These are phyloP conservation scores for Oxyruncus cristatus DNA, from an alignment of 2,113 vertebrate genomes.

Conservation along the genomic window DNA sequence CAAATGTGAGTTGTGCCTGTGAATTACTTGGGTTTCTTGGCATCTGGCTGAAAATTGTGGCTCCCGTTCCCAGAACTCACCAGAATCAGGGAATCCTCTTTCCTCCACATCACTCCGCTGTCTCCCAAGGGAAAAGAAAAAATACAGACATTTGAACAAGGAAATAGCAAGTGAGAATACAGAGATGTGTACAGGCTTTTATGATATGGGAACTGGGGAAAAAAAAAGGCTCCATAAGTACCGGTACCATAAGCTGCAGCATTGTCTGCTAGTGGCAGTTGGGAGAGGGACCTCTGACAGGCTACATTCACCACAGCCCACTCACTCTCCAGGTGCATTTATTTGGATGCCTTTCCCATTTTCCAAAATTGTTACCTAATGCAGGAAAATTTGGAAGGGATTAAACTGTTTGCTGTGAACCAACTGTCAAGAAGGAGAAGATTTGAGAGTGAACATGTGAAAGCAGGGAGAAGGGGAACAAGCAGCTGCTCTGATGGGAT, in stretches of 20 bases:
- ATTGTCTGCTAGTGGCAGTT: not conserved
- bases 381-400: not conserved
- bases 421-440: not conserved
- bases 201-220: not conserved
- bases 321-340: not conserved
- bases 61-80: not conserved
- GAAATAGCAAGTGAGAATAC: not conserved
- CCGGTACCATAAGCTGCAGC: not conserved
- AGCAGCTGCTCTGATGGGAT: conserved; percentile 1
- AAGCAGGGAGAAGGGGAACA: not conserved
- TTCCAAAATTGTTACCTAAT: not conserved
- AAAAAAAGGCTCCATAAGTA: not conserved
- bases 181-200: not conserved
- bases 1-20: not conserved
- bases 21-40: not conserved
- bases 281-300: not conserved
- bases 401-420: not conserved
- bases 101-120: not conserved
- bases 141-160: not conserved
- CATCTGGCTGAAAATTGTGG: not conserved
- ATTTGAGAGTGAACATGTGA: not conserved
- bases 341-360: not conserved
- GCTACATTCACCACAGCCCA: not conserved
- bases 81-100: not conserved
- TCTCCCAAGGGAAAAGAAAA: not conserved